A percentile compares a stretch with the other conserved stretches of the same genome.
These are phyloP conservation scores for Idaea aversata DNA, from an alignment of 2,888 invertebrate species.

Conservation along the genomic window DNA sequence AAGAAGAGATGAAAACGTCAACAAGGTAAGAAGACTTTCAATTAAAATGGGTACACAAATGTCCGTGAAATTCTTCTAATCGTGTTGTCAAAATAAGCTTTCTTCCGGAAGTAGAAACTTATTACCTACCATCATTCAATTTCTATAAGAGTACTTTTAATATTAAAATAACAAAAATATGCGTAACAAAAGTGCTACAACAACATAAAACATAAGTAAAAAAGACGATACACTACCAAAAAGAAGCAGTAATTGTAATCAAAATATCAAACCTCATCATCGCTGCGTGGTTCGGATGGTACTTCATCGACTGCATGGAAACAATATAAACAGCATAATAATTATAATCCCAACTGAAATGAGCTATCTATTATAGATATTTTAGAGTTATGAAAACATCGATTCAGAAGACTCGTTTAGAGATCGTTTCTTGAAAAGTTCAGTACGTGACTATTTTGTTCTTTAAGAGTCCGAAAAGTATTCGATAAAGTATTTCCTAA, in stretches of 20 bases:
- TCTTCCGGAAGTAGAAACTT: neutral
- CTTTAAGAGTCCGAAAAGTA: constrained; percentile 1
- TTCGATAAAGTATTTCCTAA: neutral
- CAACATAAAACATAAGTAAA: constrained; percentile 5
- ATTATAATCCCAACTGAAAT: neutral
- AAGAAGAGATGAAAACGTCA: too few relatives aligned
- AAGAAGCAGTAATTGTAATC: neutral
- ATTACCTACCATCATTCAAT: neutral
- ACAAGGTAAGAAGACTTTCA: neutral
- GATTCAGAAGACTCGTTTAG: neutral
- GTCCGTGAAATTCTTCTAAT: neutral
- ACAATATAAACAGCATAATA: constrained; percentile 18
- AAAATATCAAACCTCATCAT: constrained; percentile 69
- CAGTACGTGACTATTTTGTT: neutral
- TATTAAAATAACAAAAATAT: too few relatives aligned
- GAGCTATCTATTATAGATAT: neutral
- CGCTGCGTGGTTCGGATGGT: constrained; percentile 55
- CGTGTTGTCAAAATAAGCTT: neutral
- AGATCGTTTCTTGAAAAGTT: neutral
- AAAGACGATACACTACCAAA: neutral
- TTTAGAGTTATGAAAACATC: neutral
- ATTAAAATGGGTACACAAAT: too few relatives aligned
- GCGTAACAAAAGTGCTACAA: neutral
- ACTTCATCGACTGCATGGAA: constrained; percentile 79
- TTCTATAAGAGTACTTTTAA: neutral